These are phyloP conservation scores for Leptinotarsa defecta DNA, from an alignment of 1,140 invertebrate genomes.

Conservation along the genomic window DNA sequence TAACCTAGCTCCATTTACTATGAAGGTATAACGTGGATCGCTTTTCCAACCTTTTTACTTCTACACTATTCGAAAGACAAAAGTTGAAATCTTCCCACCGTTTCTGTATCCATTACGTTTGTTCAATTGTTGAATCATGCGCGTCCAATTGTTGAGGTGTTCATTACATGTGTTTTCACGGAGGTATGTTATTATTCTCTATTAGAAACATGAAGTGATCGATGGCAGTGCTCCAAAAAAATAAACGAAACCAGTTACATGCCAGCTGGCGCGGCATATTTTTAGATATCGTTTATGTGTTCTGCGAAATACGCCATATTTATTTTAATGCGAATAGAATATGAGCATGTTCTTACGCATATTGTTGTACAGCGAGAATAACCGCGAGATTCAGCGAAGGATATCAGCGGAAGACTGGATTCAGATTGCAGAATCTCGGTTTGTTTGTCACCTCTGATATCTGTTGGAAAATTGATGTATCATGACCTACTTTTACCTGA, in stretches of 20 bases:
- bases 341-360: background rate
- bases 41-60: too few species aligned
- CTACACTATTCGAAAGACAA: too few species aligned
- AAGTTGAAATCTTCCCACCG: too few species aligned
- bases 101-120: background rate
- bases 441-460: too few species aligned
- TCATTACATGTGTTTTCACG: background rate
- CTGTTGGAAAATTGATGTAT: too few species aligned
- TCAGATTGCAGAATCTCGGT: too few species aligned
- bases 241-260: background rate
- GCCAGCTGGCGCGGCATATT: background rate
- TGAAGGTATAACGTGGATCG: too few species aligned
- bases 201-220: background rate
- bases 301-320: conserved; percentile 1
- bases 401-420: background rate
- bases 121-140: conserved; percentile 2
- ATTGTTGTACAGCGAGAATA: background rate
- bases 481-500: too few species aligned
- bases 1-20: too few species aligned
- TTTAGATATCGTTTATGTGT: background rate
- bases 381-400: background rate
- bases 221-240: background rate
- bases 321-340: background rate
- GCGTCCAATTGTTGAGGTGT: background rate
- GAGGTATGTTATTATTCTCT: conserved; percentile 3